These are phyloP conservation scores for Chiloscyllium plagiosum DNA, from an alignment of 2,113 vertebrate species.

Conservation along the genomic window DNA sequence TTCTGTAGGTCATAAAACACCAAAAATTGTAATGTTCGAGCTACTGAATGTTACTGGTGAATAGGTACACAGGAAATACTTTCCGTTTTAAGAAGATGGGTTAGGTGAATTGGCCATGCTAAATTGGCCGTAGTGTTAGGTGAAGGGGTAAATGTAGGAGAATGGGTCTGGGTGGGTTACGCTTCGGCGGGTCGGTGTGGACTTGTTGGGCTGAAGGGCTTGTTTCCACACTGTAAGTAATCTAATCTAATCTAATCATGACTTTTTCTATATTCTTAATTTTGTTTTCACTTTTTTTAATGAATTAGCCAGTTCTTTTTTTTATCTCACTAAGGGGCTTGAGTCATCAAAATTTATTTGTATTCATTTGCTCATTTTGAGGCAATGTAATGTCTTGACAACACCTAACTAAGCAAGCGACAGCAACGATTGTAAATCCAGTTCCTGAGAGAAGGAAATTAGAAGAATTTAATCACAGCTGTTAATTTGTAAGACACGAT, in stretches of 20 bases:
- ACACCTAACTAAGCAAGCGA: background rate
- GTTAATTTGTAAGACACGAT: background rate
- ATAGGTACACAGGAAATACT: background rate
- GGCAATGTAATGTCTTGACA: background rate
- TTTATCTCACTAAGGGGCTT: background rate
- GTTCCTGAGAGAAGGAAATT: background rate
- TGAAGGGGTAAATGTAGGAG: no score
- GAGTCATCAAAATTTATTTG: background rate
- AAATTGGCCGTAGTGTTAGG: no score
- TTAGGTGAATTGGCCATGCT: no score
- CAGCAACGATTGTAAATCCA: background rate
- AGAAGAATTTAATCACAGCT: background rate
- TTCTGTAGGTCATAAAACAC: no score
- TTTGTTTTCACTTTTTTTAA: background rate
- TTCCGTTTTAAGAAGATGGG: background rate
- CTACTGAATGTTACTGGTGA: background rate
- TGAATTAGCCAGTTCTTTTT: background rate
- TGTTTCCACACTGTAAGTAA: no score
- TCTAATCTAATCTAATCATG: no score
- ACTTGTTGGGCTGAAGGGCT: no score
- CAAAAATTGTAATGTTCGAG: background rate
- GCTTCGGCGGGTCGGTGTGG: no score
- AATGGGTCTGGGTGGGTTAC: no score
- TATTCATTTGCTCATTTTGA: background rate
- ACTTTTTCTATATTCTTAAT: background rate